Percentiles rank a stretch among this genome's conserved stretches.
Evolutionary conservation across 2,113 vertebrate genomes (phyloP).

Genomic region (Verasper variegatus): DNA sequence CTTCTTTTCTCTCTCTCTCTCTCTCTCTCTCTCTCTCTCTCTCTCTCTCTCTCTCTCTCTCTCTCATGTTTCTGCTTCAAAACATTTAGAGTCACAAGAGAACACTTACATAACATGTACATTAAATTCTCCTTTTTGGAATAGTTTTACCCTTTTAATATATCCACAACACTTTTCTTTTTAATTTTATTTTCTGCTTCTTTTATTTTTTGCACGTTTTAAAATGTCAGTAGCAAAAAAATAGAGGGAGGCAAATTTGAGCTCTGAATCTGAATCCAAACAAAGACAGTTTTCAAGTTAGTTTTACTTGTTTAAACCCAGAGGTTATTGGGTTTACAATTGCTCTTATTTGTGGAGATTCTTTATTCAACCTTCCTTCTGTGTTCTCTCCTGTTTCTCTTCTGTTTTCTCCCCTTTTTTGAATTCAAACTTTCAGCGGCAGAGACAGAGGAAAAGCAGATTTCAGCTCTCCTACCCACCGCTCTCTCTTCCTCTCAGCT

Average conservation of each 20-base stretch:
- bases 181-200: background rate
- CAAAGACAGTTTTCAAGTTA: background rate
- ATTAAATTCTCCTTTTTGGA: too few relatives aligned
- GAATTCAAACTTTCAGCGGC: conserved; percentile 27
- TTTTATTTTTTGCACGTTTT: background rate
- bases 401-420: conserved; percentile 18
- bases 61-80: conserved; percentile 25
- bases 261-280: conserved; percentile 6
- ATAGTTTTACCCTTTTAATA: background rate
- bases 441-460: conserved; percentile 57
- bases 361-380: background rate
- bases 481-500: conserved; percentile 62
- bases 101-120: conserved; percentile 39
- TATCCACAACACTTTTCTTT: background rate
- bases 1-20: conserved; percentile 10
- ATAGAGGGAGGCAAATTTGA: background rate
- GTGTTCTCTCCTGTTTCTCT: background rate
- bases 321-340: background rate
- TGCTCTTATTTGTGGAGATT: background rate
- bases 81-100: conserved; percentile 54
- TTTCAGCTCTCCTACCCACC: conserved; percentile 52
- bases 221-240: conserved; percentile 11
- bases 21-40: conserved; percentile 6
- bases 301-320: background rate
- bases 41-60: conserved; percentile 5